Base-by-base conservation (phyloP, 2,113 vertebrate species). In the sheep (Ovis aries) region DNA sequence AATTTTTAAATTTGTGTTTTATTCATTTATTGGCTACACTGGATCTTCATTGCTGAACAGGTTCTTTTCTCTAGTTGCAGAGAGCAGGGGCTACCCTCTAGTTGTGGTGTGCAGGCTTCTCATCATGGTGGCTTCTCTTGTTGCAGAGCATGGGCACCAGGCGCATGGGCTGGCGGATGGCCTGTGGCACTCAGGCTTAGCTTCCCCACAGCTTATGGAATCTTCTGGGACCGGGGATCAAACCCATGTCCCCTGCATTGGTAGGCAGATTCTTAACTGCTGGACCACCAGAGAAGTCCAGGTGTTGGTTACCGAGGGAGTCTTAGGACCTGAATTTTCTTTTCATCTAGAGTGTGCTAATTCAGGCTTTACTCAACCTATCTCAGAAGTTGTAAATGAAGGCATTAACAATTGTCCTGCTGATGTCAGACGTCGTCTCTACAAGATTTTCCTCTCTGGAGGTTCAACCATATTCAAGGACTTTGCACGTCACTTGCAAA, bases 401-500 rank as follows among this genome's bases (percentile, higher is more conserved):
- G 99, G 99, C 97, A 99, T 99, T 97, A 99, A 99, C 98, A 99
- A 99, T 99, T 99, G 99, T 97, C 99, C 99, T 59, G 99, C 99
- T 92, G 99, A 99, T 97, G 99, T 99, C 97, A 99, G 99, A 88
- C 99, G 99, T 98, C 99, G 99, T 57, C 99, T 99, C 64, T 99
- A 99, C 98, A 99, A 99, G 98, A 99, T 99, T 60, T 99, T 99
- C 96, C 99, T 99, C 77, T 99, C 99, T 10, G 99, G 99, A 96
- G 99, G 99, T 77, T 99, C 99, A 98, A 99, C 99, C 98, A 99
- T 99, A 99, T 99, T 99, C 99, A 99, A 99, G 98, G 99, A 99
- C 98, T 99, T 99, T 2, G 99, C 99, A 48, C 99, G 99, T 33
- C 99, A 99, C 97, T 98, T 99, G 98, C 99, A 99, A 98, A 99